Percentiles rank a stretch among this genome's conserved stretches.
Conservation (phyloP, 2,888 invertebrate species). For the Bibio marci region DNA sequence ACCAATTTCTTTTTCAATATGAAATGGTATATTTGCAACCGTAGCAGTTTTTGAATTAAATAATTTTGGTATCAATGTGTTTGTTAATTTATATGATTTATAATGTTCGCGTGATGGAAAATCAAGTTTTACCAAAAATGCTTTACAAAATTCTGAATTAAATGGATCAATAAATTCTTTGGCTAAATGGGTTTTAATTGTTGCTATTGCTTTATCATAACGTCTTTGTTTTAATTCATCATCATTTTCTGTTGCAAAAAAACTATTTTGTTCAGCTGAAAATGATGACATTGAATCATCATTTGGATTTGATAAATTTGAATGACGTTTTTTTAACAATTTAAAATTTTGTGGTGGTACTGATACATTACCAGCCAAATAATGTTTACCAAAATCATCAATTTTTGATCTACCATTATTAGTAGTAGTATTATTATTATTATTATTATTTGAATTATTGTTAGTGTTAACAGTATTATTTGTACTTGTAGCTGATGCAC, state of each 20-base stretch:
- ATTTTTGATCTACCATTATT: slow-evolving; percentile 10
- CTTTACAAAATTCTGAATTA: slow-evolving; percentile 49
- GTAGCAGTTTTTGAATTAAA: slow-evolving; percentile 33
- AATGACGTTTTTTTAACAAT: slow-evolving; percentile 9
- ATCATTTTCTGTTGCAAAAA: slow-evolving; percentile 27
- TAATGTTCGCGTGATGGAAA: slow-evolving; percentile 49
- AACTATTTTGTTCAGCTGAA: slow-evolving; percentile 24
- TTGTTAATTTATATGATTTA: slow-evolving; percentile 39
- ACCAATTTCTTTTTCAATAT: slow-evolving; percentile 59
- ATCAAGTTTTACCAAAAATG: slow-evolving; percentile 52
- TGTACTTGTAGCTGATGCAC: too few relatives aligned
- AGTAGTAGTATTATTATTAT: too few relatives aligned
- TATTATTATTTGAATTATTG: background rate
- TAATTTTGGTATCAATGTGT: slow-evolving; percentile 41
- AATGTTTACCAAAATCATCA: too few relatives aligned
- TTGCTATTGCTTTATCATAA: slow-evolving; percentile 22
- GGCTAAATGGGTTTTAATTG: slow-evolving; percentile 22
- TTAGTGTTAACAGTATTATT: background rate
- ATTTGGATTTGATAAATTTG: slow-evolving; percentile 12
- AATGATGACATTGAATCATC: slow-evolving; percentile 25
- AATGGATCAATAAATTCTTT: slow-evolving; percentile 59
- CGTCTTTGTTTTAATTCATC: slow-evolving; percentile 24
- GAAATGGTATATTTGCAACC: slow-evolving; percentile 39
- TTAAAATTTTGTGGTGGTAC: slow-evolving; percentile 16
- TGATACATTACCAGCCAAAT: slow-evolving; percentile 22